Evolutionary conservation across 2,797 vertebrate species (phyloP).

Genomic region (Anisognathus igniventris): DNA sequence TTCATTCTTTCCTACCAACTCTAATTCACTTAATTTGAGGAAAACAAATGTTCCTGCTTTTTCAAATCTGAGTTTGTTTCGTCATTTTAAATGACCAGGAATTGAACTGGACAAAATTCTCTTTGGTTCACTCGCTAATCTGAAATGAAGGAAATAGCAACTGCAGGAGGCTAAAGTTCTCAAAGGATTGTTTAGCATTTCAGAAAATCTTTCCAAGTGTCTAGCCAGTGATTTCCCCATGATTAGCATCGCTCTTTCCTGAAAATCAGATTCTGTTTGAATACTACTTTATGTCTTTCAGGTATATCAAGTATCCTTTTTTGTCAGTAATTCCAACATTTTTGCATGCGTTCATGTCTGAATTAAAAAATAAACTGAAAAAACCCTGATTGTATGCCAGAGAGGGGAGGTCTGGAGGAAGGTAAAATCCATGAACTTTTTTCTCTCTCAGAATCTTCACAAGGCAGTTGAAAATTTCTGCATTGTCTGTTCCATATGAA

Average conservation of each 20-base stretch:
- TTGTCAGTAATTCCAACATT: neutral
- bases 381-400: neutral
- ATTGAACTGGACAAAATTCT: conserved; percentile 10
- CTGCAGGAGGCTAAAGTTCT: neutral
- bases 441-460: neutral
- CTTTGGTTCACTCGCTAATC: neutral
- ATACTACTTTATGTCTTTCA: neutral
- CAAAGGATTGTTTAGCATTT: neutral
- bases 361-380: neutral
- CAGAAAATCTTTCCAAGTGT: neutral
- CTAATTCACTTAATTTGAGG: neutral
- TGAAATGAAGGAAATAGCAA: neutral
- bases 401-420: neutral
- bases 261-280: neutral
- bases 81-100: conserved; percentile 18
- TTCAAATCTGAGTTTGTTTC: conserved; percentile 25
- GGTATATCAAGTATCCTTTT: neutral
- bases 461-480: neutral
- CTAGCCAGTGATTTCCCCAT: neutral
- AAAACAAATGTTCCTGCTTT: conserved; percentile 30
- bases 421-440: neutral
- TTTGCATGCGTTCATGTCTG: neutral
- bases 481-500: neutral
- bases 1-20: neutral
- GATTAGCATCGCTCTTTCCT: neutral